Percentiles rank a stretch among this genome's conserved stretches.
Conservation (phyloP, 35 echinoderm and acorn worm species). For the Holothuria glaberrima region DNA sequence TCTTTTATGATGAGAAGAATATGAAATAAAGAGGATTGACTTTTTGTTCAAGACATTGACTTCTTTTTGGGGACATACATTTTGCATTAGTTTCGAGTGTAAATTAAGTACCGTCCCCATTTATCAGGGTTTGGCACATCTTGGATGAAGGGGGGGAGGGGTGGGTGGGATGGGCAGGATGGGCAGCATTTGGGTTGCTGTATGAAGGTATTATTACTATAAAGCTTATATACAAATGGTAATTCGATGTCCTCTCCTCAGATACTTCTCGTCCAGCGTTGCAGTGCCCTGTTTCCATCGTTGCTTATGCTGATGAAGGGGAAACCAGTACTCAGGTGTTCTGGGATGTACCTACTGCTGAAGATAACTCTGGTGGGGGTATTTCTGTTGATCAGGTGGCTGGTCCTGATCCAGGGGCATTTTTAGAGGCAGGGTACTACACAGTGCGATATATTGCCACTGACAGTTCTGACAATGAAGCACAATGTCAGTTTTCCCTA, state of each 20-base stretch:
- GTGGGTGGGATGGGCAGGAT: no score
- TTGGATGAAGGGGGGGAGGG: no score
- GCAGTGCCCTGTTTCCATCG: not conserved
- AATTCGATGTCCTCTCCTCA: not conserved
- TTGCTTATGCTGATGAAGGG: constrained; percentile 2
- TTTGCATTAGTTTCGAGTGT: no score
- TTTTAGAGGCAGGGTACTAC: constrained; percentile 9
- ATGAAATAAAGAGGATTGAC: no score
- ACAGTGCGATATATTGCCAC: constrained; percentile 31
- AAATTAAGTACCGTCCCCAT: no score
- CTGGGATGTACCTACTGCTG: constrained; percentile 7
- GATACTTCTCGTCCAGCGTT: constrained; percentile 4
- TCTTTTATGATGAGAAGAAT: no score
- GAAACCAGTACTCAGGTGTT: not conserved
- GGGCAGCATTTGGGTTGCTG: no score
- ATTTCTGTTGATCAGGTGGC: not conserved
- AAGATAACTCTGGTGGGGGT: constrained; percentile 21
- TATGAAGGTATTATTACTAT: no score
- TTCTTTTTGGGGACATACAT: no score
- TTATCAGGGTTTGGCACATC: no score
- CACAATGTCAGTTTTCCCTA: constrained; percentile 10
- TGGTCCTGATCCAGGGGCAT: constrained; percentile 23
- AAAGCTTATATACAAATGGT: no score
- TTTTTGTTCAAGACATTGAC: no score
- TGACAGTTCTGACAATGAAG: constrained; percentile 23